Evolutionary conservation across 2,113 vertebrate genomes (phyloP), one percentile per base, ranked within the genome.

Genomic region (Macrotis lagotis): DNA sequence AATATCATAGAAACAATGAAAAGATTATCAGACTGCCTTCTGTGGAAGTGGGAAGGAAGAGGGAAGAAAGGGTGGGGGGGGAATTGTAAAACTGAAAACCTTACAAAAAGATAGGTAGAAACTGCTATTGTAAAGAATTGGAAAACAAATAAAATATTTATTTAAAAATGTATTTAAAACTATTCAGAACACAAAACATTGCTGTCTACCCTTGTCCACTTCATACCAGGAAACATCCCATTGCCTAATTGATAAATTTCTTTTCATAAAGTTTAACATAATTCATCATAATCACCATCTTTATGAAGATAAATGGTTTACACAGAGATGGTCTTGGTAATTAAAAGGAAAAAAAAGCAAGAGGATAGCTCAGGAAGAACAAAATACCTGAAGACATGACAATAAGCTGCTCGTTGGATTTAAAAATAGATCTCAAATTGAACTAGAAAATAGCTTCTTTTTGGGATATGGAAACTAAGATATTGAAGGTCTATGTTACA

Each of bases 401-500:
- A 26, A 26, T 66, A 97, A 52, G 94, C 90, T 97, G 90, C 51
- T 88, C 44, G 8, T 93, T 48, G 49, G 48, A 91, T 51, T 88
- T 92, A 94, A 96, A 96, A 97, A 97, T 97, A 95, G 92, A 96
- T 93, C 52, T 93, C 90, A 95, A 92, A 95, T 97, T 96, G 92
- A 96, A 95, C 89, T 93, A 92, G 59, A 95, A 97, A 94, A 96
- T 95, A 92, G 59, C 48, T 31, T 96, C 89, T 90, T 91, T 94
- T 95, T 25, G 90, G 55, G 53, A 44, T n/a, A 92, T 31, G 92
- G 31, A 91, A 91, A 94, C 92, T 97, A n/a, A 92, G 93, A 91
- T 93, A 97, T 97, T 96, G 92, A 90, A 59, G 50, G 37, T 90
- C 95, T 59, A 94, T 22, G 89, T 19, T 59, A 44, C 16, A 91